Evolutionary conservation across 2,113 vertebrate genomes (phyloP), one percentile per base, ranked within the genome.

Genomic region (Pygoscelis antarcticus): DNA sequence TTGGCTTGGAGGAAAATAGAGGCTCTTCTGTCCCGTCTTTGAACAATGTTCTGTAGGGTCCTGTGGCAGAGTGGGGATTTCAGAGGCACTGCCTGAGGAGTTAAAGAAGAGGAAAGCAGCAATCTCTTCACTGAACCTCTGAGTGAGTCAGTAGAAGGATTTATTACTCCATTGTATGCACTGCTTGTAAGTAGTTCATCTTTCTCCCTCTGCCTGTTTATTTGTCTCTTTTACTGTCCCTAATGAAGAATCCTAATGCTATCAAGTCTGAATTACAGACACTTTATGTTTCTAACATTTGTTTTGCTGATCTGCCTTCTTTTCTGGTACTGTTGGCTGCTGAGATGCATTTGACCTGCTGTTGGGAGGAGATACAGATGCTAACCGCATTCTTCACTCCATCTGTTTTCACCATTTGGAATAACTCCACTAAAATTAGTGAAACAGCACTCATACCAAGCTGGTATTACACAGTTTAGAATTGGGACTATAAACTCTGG

Each of bases 351-450:
- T 85, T 96, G 89, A 86, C 66, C 94, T 88, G 62, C 84, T 80
- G 32, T 47, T 97, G 93, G 87, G 89, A 96, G 84, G 54, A 94
- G 78, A 95, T 93, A 83, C 78, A 97, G 93, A 87, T 97, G 94
- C 81, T 91, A 51, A 55, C 70, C 77, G 58, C 66, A 70, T 94
- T 96, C 42, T 96, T 88, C 62, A 57, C 22, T 84, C 57, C 44
- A 93, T 96, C 90, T 94, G 70, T 82, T 95, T 96, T 82, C 57
- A 54, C 38, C 0, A 0, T 36, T 65, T 82, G 49, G 81, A 93
- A 17, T 40, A 91, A 77, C n/a, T 87, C 81, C 62, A 71, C 51
- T 74, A 87, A 93, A 91, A 86, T 62, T 46, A 58, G 57, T 23
- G 51, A 87, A 51, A 96, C 10, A 89, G 27, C 17, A 36, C 14